phyloP scores from a whole-genome alignment of 2,797 vertebrate genomes.

The Eospalax fontanierii region DNA sequence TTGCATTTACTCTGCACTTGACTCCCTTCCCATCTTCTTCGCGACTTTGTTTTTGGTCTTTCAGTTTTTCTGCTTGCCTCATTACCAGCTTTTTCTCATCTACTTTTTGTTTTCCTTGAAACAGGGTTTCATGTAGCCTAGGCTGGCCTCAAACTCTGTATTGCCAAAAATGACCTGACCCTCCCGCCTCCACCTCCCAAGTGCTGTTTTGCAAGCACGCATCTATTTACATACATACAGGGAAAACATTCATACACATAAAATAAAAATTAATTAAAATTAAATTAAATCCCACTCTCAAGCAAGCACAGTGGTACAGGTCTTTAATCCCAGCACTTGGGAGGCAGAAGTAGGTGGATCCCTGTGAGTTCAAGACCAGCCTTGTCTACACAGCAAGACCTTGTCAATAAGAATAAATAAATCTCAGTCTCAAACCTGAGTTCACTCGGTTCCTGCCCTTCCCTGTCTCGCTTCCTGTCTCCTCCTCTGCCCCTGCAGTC shows the following conservation, averaged over 20 bases:
- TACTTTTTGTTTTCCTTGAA: neutral
- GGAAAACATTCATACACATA: no score
- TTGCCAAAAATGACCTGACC: neutral
- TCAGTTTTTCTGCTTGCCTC: neutral
- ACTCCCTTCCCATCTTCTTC: neutral
- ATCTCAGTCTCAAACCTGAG: neutral
- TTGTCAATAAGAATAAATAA: neutral
- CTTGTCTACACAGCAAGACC: no score
- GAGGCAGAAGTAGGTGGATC: no score
- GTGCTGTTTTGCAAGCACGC: neutral
- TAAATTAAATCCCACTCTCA: no score
- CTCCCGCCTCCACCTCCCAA: neutral
- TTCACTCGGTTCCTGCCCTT: neutral
- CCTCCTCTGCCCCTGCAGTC: neutral
- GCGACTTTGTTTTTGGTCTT: neutral
- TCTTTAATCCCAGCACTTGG: no score
- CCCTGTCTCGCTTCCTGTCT: neutral
- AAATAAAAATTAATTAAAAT: no score
- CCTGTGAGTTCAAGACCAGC: no score
- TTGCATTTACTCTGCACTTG: conserved; percentile 1
- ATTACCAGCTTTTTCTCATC: neutral
- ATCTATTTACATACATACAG: no score
- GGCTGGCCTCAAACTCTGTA: neutral
- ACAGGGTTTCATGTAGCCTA: neutral
- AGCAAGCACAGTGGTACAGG: no score